These are phyloP conservation scores for Gortyna flavago DNA, from an alignment of 2,888 invertebrate genomes.

Conservation along the genomic window DNA sequence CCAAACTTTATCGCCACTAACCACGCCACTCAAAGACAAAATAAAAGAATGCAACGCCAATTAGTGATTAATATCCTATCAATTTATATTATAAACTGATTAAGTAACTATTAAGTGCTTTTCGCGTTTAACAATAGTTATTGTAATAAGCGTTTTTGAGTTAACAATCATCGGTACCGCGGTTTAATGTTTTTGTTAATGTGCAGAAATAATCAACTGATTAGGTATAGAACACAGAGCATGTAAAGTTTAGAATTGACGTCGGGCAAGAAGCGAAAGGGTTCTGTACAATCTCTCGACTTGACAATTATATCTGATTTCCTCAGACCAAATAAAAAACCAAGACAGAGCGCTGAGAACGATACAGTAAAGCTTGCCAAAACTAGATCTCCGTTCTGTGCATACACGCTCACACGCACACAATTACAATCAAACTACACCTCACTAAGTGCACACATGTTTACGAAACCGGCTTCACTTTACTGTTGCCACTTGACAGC, in stretches of 20 bases:
- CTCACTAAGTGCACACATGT: no score
- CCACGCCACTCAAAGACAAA: neutral
- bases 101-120: conserved; percentile 1
- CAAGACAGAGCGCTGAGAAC: no score
- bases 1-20: neutral
- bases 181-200: neutral
- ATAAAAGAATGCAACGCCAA: conserved; percentile 1
- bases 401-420: no score
- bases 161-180: neutral
- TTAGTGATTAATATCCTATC: conserved; percentile 17
- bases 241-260: no score
- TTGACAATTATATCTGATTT: neutral
- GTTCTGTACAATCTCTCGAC: neutral
- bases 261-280: neutral
- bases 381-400: no score
- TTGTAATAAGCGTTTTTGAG: neutral
- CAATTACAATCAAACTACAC: no score
- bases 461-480: no score
- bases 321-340: no score
- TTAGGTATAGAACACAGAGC: neutral
- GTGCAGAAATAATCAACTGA: neutral
- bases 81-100: conserved; percentile 4
- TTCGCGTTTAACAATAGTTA: conserved; percentile 17
- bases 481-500: no score
- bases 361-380: no score